Evolutionary conservation across 2,888 invertebrate genomes (phyloP), one percentile per base, ranked within the genome.

Genomic region (Cremastinae sp.): DNA sequence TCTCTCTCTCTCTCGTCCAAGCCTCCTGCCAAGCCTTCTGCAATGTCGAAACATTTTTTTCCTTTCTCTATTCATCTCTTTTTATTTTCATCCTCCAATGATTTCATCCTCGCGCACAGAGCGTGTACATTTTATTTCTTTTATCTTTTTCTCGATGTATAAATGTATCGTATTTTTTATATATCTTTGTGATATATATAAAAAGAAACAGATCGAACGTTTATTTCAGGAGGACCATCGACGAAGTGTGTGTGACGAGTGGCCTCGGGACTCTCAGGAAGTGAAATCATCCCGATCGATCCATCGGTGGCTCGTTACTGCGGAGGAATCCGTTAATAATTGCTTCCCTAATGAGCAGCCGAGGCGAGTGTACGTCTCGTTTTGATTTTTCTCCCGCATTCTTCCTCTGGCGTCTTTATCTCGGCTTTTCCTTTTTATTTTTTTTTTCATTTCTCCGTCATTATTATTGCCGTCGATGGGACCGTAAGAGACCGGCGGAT

Each of bases 1-100:
- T n/a, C n/a, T n/a, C n/a, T n/a, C n/a, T n/a, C n/a, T n/a, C n/a
- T n/a, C 70, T 69, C 68, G 75, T 56, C 75, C 80, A 68, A 79
- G 78, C 77, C 64, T 28, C 28, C 28, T 56, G 18, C 49, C 43
- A 47, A 47, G 62, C 22, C 22, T 64, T 20, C 36, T 51, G 62
- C 49, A 20, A 43, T 38, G 28, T 34, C 34, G 28, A 16, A 12
- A 56, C 45, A 79, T 69, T 76, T 79, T 61, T 41, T 38, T 45
- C 28, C 14, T 45, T 18, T 49, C 61, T 38, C 20, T 18, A 12
- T 66, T 58, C 12, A 22, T 56, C 41, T 51, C 41, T 16, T 12
- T 41, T 20, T 9, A 20, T 53, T 54, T 54, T 14, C 1, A 20
- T 59, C 8, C 7, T 12, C 12, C 9, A 3, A 7, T 47, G 18